phyloP scores from a whole-genome alignment of 1,140 invertebrate genomes.

The Sogatella furcifera region DNA sequence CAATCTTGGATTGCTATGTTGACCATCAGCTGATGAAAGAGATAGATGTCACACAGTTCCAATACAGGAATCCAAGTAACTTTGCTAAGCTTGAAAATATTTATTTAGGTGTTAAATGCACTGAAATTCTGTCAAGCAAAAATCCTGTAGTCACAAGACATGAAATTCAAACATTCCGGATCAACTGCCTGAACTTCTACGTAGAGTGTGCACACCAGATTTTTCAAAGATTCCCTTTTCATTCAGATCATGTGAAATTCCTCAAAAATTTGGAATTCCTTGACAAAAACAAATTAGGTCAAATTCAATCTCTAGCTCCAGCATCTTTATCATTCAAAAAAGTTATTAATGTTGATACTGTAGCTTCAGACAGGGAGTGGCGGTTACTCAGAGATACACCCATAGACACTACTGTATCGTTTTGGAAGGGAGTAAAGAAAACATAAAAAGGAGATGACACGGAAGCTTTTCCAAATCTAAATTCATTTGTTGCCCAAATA shows the following conservation, averaged over 20 bases:
- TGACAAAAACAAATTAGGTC: no score
- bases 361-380: background rate
- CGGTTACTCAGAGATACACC: background rate
- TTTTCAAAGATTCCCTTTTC: no score
- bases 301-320: no score
- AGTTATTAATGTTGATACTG: background rate
- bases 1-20: conserved; percentile 12
- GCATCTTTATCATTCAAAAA: no score
- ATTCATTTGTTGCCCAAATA: conserved; percentile 11
- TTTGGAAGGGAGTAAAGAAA: background rate
- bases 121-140: no score
- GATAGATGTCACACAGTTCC: background rate
- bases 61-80: background rate
- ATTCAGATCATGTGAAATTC: no score
- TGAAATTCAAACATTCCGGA: no score
- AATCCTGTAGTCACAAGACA: no score
- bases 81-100: conserved; percentile 6
- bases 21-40: conserved; percentile 6
- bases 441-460: background rate
- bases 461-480: background rate
- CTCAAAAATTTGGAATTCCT: no score
- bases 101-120: conserved; percentile 11
- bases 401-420: background rate
- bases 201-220: no score
- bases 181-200: no score